Conservation (phyloP, 2,113 vertebrate genomes). For the Hucho hucho region DNA sequence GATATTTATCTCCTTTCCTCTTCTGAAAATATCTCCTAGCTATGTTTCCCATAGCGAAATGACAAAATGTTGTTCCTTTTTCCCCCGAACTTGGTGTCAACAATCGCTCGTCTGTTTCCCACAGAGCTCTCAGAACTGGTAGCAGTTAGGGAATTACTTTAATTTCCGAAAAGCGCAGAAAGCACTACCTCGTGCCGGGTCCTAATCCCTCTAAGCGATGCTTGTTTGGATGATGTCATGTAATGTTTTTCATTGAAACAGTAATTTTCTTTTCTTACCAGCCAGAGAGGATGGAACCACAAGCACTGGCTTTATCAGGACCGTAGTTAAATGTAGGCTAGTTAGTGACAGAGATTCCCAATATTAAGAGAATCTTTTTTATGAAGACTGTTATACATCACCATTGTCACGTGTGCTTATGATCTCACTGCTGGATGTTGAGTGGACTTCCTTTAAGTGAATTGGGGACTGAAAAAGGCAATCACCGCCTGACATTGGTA, state of each 20-base stretch:
- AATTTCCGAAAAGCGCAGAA: constrained; percentile 12
- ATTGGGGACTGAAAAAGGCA: too few species aligned
- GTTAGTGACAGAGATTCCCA: constrained; percentile 18
- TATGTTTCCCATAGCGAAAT: background rate
- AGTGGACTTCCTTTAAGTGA: background rate
- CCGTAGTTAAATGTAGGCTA: background rate
- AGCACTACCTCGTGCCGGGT: constrained; percentile 7
- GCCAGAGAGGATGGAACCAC: constrained; percentile 21
- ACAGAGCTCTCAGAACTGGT: background rate
- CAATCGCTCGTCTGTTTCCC: constrained; percentile 1
- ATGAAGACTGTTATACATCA: constrained; percentile 28
- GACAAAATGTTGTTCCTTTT: background rate
- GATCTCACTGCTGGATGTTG: background rate
- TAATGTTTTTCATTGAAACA: constrained; percentile 44
- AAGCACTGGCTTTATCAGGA: constrained; percentile 29
- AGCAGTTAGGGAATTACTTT: constrained; percentile 22
- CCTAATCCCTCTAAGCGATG: constrained; percentile 29
- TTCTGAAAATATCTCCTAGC: background rate
- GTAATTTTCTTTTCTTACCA: constrained; percentile 3
- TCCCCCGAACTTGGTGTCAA: background rate
- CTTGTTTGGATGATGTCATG: constrained; percentile 46
- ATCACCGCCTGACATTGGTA: background rate
- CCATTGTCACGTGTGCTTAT: background rate
- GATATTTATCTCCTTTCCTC: background rate
- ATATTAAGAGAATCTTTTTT: constrained; percentile 45